Base-by-base conservation (phyloP, 2,888 invertebrate genomes). In the Andrena flavipes region DNA sequence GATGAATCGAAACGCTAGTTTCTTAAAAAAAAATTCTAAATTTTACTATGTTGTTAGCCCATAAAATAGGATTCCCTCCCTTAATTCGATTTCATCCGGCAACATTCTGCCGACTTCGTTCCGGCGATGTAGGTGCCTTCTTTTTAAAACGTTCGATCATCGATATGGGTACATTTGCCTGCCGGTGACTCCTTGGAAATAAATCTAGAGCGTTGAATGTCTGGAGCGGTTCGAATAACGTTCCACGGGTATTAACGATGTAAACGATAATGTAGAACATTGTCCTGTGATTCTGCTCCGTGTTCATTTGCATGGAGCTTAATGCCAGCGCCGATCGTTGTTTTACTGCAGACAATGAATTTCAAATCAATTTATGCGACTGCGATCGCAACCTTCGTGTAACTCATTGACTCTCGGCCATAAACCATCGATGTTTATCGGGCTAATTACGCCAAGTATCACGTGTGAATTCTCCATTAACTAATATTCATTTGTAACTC, bases 231-330 rank as follows among this genome's bases (percentile, higher is more conserved):
- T 60, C 54, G 69, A 75, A 82, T 79, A 82, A 62, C 23, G 49
- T n/a, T 48, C 74, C 51, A 73, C 60, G 75, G 69, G 81, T 82
- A 85, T 85, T 84, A 84, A 85, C 85, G 78, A 84, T 85, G 85
- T 84, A 85, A 85, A 85, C 85, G 85, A 84, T 85, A 85, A 85
- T 84, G 85, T 84, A 84, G 85, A 85, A 85, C 85, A 85, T 67
- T 70, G 84, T 76, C 63, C 84, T 68, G 78, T 75, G 84, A 80
- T 74, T 84, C 84, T 84, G 85, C 67, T 71, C 72, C 67, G 26
- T 51, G 78, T 82, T 84, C 85, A 85, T 85, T 85, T 84, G 85
- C 85, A 85, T 85, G 82, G 69, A 64, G 85, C 85, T 85, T 85
- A 84, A 85, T 85, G 85, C 85, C 76, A 75, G 49, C 76, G 73